Base-by-base conservation (phyloP, 2,888 invertebrate species). In the Ectemnius lituratus region DNA sequence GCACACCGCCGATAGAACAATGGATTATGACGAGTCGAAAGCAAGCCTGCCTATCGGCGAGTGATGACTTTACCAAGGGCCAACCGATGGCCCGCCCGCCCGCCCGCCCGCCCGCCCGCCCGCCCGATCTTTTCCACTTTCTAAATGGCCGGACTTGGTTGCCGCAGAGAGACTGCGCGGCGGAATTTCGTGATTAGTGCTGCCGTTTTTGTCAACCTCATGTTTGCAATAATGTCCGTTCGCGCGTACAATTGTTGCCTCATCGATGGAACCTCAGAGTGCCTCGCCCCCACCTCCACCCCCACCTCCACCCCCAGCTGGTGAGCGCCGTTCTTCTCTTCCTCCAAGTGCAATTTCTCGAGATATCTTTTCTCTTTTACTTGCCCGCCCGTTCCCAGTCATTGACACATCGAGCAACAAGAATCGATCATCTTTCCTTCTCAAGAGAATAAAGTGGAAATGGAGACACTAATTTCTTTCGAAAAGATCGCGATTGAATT, bases 161-260 rank as follows among this genome's bases (percentile, higher is more conserved):
- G 79, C 82, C 79, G 70, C 82, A 81, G 83, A 82, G 84, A 80
- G 79, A 83, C 76, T 77, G 81, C 80, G 79, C 73, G 11, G 37
- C 37, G 85, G 86, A 85, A 87, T 88, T 88, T 87, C 81, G 85
- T 85, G 87, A 88, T 89, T 88, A 86, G 85, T 81, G 78, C 75
- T 81, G 70, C 28, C 52, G 77, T 81, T 83, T 85, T 83, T 84
- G 85, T 85, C 83, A 79, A 82, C 76, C 70, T 76, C 82, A 76
- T 77, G 84, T 88, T 88, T 85, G 88, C 87, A 88, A 89, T 88
- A 88, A 86, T 88, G 88, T 81, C 88, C 89, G 87, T 85, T 89
- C 81, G 88, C 87, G 90, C 89, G 89, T 89, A 85, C 81, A 88
- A 85, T 81, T 82, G 83, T 88, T 88, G 84, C 87, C 84, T 83